Conservation (phyloP, 2,888 invertebrate genomes). For the Danaus chrysippus region DNA sequence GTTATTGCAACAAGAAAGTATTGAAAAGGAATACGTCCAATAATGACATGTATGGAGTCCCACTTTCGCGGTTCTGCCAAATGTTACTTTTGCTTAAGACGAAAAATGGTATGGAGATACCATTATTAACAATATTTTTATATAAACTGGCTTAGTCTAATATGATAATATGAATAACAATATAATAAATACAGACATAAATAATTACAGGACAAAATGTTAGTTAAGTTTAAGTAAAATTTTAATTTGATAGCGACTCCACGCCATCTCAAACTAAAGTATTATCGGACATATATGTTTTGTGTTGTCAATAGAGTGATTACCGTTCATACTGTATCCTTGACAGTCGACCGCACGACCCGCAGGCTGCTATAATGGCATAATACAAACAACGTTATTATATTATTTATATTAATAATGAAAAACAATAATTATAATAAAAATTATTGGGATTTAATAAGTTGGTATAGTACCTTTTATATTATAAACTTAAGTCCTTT, state of each 20-base stretch:
- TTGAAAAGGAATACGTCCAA: conserved; percentile 48
- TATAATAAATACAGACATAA: too few relatives aligned
- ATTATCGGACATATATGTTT: conserved; percentile 52
- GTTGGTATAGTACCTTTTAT: too few relatives aligned
- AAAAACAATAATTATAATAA: too few relatives aligned
- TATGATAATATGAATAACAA: neutral
- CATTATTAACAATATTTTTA: neutral
- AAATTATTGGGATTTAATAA: too few relatives aligned
- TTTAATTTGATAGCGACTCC: conserved; percentile 33
- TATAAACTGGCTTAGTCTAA: neutral
- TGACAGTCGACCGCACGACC: conserved; percentile 23
- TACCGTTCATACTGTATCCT: conserved; percentile 52
- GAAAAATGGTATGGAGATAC: conserved; percentile 37
- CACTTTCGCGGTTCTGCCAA: conserved; percentile 67
- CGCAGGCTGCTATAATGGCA: conserved; percentile 9
- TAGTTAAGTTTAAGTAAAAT: neutral
- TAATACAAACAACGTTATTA: conserved; percentile 10
- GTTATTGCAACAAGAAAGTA: conserved; percentile 28
- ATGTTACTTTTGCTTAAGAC: conserved; percentile 49
- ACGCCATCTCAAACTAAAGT: conserved; percentile 40
- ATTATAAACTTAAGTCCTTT: too few relatives aligned
- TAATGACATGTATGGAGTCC: conserved; percentile 53
- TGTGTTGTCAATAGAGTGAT: conserved; percentile 66
- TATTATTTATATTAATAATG: neutral
- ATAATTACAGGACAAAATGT: too few relatives aligned